Percentiles rank a stretch among this genome's conserved stretches.
Evolutionary conservation across 2,113 vertebrate genomes (phyloP).

Genomic region (Halcyon senegalensis): DNA sequence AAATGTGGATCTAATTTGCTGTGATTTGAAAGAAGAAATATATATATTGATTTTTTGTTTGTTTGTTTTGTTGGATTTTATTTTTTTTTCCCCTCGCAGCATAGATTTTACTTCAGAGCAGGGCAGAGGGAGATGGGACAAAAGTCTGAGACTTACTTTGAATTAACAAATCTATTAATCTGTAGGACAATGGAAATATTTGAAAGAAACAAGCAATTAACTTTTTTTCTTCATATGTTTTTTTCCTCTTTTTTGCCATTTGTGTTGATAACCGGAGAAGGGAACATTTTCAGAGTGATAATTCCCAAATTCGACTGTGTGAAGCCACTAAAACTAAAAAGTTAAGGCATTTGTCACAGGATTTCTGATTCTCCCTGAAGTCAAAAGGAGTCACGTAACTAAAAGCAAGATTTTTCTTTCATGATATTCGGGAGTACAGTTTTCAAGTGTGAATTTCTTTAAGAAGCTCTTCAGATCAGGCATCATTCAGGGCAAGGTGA

Average conservation of each 20-base stretch:
- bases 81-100: background rate
- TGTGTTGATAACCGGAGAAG: background rate
- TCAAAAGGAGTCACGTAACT: background rate
- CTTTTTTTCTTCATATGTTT: background rate
- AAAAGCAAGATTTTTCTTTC: background rate
- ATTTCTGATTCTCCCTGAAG: background rate
- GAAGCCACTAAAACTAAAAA: background rate
- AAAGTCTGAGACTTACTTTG: background rate
- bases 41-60: background rate
- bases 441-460: background rate
- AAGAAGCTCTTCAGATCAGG: background rate
- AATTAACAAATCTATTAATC: background rate
- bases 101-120: background rate
- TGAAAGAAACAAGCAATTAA: background rate
- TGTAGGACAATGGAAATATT: background rate
- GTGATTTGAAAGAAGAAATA: constrained; percentile 1
- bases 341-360: rapidly evolving
- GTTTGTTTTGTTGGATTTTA: background rate
- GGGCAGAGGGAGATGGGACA: background rate
- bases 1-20: constrained; percentile 26
- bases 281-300: rapidly evolving
- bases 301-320: background rate
- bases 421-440: background rate
- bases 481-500: background rate
- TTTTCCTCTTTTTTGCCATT: background rate